A percentile compares a stretch with the other conserved stretches of the same genome.
Conservation (phyloP, 2,797 vertebrate species). For the Anguilla megastoma region DNA sequence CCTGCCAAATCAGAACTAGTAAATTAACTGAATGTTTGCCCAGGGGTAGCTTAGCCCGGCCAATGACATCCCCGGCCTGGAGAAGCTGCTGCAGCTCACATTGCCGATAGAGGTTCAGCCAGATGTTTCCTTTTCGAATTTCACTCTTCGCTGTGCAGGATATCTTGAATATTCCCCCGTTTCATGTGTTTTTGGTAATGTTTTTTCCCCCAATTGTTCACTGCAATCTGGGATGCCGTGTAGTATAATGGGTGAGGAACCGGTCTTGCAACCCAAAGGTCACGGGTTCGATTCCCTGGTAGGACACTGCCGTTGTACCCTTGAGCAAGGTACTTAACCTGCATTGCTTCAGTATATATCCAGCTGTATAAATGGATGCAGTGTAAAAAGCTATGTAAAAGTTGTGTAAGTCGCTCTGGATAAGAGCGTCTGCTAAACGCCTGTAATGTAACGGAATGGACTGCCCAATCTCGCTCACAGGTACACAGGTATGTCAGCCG, state of each 20-base stretch:
- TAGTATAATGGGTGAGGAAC: too few relatives aligned
- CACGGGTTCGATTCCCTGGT: too few relatives aligned
- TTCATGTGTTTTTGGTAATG: not conserved
- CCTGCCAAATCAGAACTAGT: not conserved
- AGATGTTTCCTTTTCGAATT: not conserved
- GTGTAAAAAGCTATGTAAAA: too few relatives aligned
- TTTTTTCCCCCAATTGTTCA: not conserved
- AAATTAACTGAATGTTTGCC: not conserved
- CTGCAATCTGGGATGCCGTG: not conserved
- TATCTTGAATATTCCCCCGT: not conserved
- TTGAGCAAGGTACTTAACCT: too few relatives aligned
- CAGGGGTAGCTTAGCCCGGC: not conserved
- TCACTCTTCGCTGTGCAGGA: not conserved
- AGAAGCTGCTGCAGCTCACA: not conserved
- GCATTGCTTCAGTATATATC: too few relatives aligned
- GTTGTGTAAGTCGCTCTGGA: too few relatives aligned
- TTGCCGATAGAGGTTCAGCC: not conserved
- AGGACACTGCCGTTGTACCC: too few relatives aligned
- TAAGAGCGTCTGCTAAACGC: too few relatives aligned
- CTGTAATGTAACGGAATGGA: too few relatives aligned
- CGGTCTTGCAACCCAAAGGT: too few relatives aligned
- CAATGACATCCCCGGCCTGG: not conserved
- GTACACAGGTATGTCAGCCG: not conserved
- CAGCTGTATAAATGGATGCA: too few relatives aligned
- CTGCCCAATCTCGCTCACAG: too few relatives aligned